phyloP scores from a whole-genome alignment of 2,113 vertebrate species.

The Cyanoderma ruficeps region DNA sequence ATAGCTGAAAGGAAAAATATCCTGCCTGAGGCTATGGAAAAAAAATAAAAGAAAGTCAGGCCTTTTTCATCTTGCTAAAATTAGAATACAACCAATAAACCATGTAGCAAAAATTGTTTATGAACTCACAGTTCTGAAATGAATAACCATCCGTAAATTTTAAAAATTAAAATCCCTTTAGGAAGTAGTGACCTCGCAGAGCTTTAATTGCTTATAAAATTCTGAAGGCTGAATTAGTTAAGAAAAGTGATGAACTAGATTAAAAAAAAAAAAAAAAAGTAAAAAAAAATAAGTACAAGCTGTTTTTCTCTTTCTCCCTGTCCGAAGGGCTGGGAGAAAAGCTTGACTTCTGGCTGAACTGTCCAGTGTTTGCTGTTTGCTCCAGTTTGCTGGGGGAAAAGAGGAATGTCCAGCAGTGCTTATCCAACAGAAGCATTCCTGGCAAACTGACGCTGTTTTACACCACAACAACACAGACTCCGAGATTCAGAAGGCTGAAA shows the following conservation, averaged over 20 bases:
- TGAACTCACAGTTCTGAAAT: slow-evolving; percentile 1
- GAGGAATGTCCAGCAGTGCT: fast-evolving
- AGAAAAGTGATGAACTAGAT: neutral
- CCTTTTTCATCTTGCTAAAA: slow-evolving; percentile 36
- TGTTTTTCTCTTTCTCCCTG: neutral
- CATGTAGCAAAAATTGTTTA: neutral
- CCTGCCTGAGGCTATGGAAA: neutral
- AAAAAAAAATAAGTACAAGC: neutral
- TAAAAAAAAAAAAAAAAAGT: neutral
- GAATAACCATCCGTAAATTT: slow-evolving; percentile 26
- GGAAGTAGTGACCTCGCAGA: slow-evolving; percentile 19
- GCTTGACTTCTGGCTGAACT: neutral
- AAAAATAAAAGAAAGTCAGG: neutral
- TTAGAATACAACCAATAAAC: slow-evolving; percentile 24
- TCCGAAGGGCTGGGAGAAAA: neutral
- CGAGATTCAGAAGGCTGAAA: no score
- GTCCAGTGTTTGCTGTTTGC: neutral
- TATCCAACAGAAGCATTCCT: neutral
- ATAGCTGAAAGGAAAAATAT: neutral
- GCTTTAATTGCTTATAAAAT: neutral
- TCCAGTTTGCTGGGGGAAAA: neutral
- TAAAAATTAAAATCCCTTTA: slow-evolving; percentile 59
- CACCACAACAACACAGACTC: no score
- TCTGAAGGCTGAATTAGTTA: slow-evolving; percentile 27
- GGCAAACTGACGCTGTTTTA: neutral